A percentile compares a stretch with the other conserved stretches of the same genome.
Evolutionary conservation across 2,888 invertebrate genomes (phyloP).

Genomic region (Eudasyphora cyanicolor): DNA sequence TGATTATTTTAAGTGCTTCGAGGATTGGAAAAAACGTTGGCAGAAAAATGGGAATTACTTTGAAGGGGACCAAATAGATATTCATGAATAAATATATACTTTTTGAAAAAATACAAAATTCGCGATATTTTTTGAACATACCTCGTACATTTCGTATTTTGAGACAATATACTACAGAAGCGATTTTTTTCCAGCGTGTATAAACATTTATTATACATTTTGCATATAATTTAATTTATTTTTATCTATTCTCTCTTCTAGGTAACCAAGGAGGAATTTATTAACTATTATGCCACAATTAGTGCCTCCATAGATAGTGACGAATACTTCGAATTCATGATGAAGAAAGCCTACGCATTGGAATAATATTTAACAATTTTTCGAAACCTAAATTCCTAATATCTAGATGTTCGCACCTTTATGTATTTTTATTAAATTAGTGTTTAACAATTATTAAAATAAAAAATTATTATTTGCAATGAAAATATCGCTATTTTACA

Average conservation of each 20-base stretch:
- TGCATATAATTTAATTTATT: not conserved
- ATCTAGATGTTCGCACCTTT: not conserved
- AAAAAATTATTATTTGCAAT: not conserved
- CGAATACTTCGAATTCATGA: conserved; percentile 96
- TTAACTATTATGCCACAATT: conserved; percentile 95
- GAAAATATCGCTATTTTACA: too few species aligned
- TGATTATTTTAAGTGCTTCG: too few species aligned
- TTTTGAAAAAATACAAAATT: too few species aligned
- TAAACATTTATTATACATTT: too few species aligned
- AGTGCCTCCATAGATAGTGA: conserved; percentile 97
- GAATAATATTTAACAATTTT: conserved; percentile 80
- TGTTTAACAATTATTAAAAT: conserved; percentile 19
- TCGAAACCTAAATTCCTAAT: conserved; percentile 60
- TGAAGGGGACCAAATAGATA: too few species aligned
- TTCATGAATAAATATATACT: too few species aligned
- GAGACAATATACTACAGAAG: too few species aligned
- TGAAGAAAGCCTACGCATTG: conserved; percentile 94
- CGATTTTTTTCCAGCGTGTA: too few species aligned
- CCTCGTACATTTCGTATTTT: too few species aligned
- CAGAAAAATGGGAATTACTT: too few species aligned
- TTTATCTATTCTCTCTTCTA: conserved; percentile 76
- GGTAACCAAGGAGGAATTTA: conserved; percentile 96
- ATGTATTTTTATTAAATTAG: not conserved
- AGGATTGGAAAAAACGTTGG: too few species aligned
- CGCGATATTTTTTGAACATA: too few species aligned